These are phyloP conservation scores for Gerris lacustris DNA, from an alignment of 2,888 invertebrate species.

Conservation along the genomic window DNA sequence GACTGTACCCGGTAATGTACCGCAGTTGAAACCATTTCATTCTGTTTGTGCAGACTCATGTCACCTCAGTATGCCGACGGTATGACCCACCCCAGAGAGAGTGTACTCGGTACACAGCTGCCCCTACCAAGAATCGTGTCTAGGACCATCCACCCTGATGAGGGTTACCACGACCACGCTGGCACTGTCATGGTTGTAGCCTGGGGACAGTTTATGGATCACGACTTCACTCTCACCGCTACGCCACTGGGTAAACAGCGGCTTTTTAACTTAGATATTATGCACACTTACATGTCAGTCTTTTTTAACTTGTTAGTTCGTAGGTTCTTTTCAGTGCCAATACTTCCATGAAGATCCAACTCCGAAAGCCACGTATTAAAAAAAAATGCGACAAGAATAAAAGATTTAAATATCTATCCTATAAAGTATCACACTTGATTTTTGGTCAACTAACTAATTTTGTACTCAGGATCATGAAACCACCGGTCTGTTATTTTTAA, in stretches of 20 bases:
- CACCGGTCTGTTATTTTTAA: too few relatives aligned
- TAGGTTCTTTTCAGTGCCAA: background rate
- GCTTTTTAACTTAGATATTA: background rate
- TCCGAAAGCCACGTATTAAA: too few relatives aligned
- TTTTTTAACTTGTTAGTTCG: background rate
- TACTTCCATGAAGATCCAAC: too few relatives aligned
- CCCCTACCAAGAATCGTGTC: constrained; percentile 77
- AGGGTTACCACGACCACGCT: constrained; percentile 85
- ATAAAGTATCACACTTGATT: too few relatives aligned
- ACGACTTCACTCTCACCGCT: constrained; percentile 79
- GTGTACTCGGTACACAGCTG: constrained; percentile 61
- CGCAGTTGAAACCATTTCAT: background rate
- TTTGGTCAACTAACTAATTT: too few relatives aligned
- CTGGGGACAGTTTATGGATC: constrained; percentile 93
- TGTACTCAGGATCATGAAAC: too few relatives aligned
- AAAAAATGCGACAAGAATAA: too few relatives aligned
- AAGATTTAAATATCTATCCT: too few relatives aligned
- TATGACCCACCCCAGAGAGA: constrained; percentile 68
- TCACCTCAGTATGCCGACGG: constrained; percentile 77
- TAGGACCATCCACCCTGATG: constrained; percentile 83
- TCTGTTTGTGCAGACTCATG: constrained; percentile 45
- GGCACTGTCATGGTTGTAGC: constrained; percentile 87
- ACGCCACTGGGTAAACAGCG: constrained; percentile 62
- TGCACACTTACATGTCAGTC: background rate
- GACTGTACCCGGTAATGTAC: background rate